These are phyloP conservation scores for Henicopernis longicauda DNA, from an alignment of 2,113 vertebrate genomes.

Conservation along the genomic window DNA sequence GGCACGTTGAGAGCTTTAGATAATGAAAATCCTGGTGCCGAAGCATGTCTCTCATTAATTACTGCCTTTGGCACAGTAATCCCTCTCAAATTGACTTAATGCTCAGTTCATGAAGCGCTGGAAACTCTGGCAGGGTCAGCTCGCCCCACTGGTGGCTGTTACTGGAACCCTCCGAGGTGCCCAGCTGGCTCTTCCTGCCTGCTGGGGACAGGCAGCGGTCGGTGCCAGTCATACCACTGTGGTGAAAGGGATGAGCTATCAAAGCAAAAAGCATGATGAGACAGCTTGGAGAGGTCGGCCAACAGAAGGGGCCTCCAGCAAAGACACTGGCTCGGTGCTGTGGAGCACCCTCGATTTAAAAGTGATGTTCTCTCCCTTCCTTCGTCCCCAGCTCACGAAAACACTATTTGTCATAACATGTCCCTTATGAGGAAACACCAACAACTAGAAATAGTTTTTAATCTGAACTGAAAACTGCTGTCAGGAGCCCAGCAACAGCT, in stretches of 20 bases:
- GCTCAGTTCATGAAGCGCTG: not conserved
- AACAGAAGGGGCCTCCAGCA: not conserved
- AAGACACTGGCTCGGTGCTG: not conserved
- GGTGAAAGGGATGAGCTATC: not conserved
- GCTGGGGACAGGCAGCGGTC: not conserved
- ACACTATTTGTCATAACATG: not conserved
- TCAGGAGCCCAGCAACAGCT: not conserved
- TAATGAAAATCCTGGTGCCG: not conserved
- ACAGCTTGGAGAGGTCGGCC: not conserved
- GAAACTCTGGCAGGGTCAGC: not conserved
- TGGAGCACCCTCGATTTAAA: not conserved
- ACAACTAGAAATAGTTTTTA: not conserved
- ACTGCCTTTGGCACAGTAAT: not conserved
- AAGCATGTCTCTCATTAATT: slow-evolving; percentile 11
- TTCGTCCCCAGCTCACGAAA: rapidly evolving
- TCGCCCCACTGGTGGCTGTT: rapidly evolving
- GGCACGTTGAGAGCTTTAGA: rapidly evolving
- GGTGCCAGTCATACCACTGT: rapidly evolving
- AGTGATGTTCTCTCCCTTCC: not conserved
- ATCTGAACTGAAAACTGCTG: not conserved
- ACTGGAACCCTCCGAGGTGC: not conserved
- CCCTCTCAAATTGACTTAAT: not conserved
- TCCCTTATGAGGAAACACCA: not conserved
- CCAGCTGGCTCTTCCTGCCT: not conserved
- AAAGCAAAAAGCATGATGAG: not conserved